phyloP scores from a whole-genome alignment of 2,888 invertebrate species.

The Harpagoxenus sublaevis region DNA sequence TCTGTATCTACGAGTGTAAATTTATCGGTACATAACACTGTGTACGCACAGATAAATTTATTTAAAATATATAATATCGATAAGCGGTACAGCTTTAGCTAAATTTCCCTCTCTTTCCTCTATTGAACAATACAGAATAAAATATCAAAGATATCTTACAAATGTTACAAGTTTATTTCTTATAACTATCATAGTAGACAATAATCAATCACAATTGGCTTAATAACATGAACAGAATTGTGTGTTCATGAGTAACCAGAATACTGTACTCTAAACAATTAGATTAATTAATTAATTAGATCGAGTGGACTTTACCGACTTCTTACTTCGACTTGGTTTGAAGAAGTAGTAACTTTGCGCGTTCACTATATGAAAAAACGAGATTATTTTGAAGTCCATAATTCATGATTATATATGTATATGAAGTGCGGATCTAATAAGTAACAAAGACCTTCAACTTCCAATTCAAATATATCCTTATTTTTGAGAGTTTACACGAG shows the following conservation, averaged over 20 bases:
- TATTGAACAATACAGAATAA: neutral
- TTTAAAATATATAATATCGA: neutral
- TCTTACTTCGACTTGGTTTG: neutral
- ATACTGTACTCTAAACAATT: conserved; percentile 56
- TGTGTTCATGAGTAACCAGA: conserved; percentile 45
- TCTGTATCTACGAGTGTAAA: neutral
- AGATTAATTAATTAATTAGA: neutral
- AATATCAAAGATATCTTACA: conserved; percentile 64
- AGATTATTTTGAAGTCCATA: neutral
- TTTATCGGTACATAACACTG: neutral
- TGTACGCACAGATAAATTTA: neutral
- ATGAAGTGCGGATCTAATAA: conserved; percentile 4
- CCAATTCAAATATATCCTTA: conserved; percentile 35
- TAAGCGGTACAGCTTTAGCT: neutral
- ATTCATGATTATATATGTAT: neutral
- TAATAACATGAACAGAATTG: conserved; percentile 43
- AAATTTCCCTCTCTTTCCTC: neutral
- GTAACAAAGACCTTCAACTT: conserved; percentile 31
- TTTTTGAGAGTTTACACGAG: conserved; percentile 31
- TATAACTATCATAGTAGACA: conserved; percentile 70
- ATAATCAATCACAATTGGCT: conserved; percentile 77
- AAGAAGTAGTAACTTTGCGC: neutral
- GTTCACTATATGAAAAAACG: neutral
- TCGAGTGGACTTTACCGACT: neutral
- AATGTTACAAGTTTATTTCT: conserved; percentile 78